These are phyloP conservation scores for Ariopsis seemanni DNA, from an alignment of 2,113 vertebrate species.

Conservation along the genomic window DNA sequence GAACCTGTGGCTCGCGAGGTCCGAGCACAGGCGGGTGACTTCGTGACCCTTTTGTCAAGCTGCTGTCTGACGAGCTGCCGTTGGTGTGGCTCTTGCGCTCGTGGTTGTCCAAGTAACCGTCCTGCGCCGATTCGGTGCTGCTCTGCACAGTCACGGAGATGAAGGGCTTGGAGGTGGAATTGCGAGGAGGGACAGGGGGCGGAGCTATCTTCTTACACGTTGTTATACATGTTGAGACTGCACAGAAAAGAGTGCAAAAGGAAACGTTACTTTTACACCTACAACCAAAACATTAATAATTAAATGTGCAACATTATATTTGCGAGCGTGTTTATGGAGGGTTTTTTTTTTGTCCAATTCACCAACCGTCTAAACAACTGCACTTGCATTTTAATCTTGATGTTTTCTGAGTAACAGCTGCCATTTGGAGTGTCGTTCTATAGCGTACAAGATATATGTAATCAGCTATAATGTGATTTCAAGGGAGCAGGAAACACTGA, in stretches of 20 bases:
- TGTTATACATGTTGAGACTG: slow-evolving; percentile 94
- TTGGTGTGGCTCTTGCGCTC: slow-evolving; percentile 92
- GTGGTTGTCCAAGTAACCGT: slow-evolving; percentile 94
- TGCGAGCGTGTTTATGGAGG: background rate
- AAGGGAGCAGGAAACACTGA: background rate
- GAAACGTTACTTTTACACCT: background rate
- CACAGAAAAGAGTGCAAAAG: slow-evolving; percentile 15
- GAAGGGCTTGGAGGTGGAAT: slow-evolving; percentile 92
- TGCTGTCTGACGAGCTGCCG: slow-evolving; percentile 96
- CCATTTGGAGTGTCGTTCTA: background rate
- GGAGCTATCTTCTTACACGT: slow-evolving; percentile 96
- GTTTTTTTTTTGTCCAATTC: background rate
- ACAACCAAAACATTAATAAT: background rate
- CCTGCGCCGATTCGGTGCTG: slow-evolving; percentile 97
- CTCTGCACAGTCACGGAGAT: slow-evolving; percentile 99
- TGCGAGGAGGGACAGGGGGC: slow-evolving; percentile 94
- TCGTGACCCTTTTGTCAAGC: slow-evolving; percentile 80
- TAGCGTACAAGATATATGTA: background rate
- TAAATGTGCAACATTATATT: background rate
- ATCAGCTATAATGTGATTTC: slow-evolving; percentile 25
- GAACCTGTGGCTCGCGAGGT: slow-evolving; percentile 75
- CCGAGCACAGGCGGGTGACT: slow-evolving; percentile 77
- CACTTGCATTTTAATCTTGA: background rate
- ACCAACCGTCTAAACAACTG: background rate
- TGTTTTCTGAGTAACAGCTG: background rate